These are phyloP conservation scores for Sporophila hypoxantha DNA, from an alignment of 2,113 vertebrate species.

Conservation along the genomic window DNA sequence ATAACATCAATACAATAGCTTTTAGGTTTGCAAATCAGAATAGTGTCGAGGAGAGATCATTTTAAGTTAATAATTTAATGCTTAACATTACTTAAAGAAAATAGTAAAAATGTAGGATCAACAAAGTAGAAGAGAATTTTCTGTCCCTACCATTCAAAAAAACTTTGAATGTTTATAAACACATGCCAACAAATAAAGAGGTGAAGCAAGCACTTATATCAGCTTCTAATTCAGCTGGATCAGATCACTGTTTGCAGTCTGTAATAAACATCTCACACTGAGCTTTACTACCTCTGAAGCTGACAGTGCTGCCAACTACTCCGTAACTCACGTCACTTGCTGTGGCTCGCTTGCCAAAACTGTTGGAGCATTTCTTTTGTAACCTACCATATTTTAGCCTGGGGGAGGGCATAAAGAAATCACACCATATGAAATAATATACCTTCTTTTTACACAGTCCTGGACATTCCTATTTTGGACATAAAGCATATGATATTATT, in stretches of 20 bases:
- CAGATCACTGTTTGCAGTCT: constrained; percentile 33
- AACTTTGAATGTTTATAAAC: not conserved
- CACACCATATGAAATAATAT: not conserved
- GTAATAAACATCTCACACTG: constrained; percentile 41
- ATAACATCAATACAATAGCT: not conserved
- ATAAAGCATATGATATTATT: not conserved
- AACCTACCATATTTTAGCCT: not conserved
- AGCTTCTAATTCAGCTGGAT: constrained; percentile 26
- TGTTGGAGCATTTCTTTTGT: constrained; percentile 22
- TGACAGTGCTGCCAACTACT: not conserved
- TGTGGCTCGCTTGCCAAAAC: constrained; percentile 20
- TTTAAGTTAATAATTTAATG: not conserved
- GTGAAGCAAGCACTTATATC: not conserved
- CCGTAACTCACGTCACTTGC: constrained; percentile 22
- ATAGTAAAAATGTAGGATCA: not conserved
- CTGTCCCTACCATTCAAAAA: not conserved
- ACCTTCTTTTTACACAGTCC: not conserved
- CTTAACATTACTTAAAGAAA: not conserved
- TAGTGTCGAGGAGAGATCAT: not conserved
- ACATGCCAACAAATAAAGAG: constrained; percentile 9
- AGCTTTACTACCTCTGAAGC: constrained; percentile 41
- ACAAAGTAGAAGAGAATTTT: not conserved
- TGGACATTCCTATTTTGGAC: not conserved
- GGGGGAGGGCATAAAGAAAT: not conserved
- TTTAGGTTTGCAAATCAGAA: not conserved